A percentile compares a stretch with the other conserved stretches of the same genome.
Evolutionary conservation across 53 echinoderm and acorn worm species (phyloP).

Genomic region (Temnopleurus reevesii): DNA sequence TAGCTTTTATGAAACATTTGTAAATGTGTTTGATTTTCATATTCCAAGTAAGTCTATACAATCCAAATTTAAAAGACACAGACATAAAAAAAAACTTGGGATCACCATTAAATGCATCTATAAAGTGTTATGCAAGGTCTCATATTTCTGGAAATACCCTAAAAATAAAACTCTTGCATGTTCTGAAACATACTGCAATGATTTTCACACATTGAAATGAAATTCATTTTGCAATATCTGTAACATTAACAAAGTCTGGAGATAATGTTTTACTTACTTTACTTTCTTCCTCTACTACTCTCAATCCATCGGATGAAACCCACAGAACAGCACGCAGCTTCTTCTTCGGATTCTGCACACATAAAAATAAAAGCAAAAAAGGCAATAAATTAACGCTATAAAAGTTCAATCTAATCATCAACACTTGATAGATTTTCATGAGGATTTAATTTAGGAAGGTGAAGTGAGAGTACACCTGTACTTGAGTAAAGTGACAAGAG

Average conservation of each 20-base stretch:
- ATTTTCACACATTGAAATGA: neutral
- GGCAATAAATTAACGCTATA: neutral
- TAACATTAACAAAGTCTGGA: neutral
- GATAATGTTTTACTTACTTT: slow-evolving; percentile 68
- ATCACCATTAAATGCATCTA: no score
- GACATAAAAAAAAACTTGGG: no score
- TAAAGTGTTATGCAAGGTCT: no score
- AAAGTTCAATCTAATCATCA: neutral
- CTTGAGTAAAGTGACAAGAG: neutral
- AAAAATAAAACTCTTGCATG: no score
- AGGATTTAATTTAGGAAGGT: neutral
- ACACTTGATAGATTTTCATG: neutral
- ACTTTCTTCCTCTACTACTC: slow-evolving; percentile 91
- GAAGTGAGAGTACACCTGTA: neutral
- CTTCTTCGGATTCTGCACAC: slow-evolving; percentile 71
- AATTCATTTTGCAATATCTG: neutral
- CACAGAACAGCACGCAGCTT: slow-evolving; percentile 89
- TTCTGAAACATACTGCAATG: no score
- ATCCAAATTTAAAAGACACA: no score
- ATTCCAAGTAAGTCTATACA: no score
- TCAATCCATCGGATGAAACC: slow-evolving; percentile 85
- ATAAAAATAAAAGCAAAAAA: neutral
- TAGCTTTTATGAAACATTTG: no score
- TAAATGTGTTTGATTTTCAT: no score
- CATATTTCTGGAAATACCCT: no score